These are phyloP conservation scores for Philonicus albiceps DNA, from an alignment of 2,888 invertebrate genomes.

Conservation along the genomic window DNA sequence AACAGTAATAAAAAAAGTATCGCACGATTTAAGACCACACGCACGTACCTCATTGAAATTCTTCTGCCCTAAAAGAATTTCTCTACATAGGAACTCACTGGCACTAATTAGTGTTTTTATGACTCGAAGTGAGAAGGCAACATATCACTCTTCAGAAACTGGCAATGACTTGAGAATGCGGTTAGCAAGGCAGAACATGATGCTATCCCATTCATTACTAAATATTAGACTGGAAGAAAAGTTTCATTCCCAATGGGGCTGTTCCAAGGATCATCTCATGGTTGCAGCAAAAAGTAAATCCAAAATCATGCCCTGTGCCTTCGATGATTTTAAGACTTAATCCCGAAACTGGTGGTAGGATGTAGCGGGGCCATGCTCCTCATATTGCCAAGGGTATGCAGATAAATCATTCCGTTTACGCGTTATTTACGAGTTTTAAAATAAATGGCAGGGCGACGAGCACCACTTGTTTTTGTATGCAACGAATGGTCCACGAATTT, in stretches of 20 bases:
- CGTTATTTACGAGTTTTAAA: conserved; percentile 35
- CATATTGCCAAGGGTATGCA: conserved; percentile 5
- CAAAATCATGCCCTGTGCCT: background rate
- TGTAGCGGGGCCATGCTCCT: background rate
- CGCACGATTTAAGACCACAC: conserved; percentile 12
- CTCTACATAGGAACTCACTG: conserved; percentile 20
- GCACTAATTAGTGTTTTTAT: conserved; percentile 36
- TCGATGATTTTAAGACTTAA: conserved; percentile 9
- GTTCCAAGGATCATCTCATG: background rate
- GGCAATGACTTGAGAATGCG: conserved; percentile 19
- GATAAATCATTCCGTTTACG: conserved; percentile 30
- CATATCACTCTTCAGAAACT: conserved; percentile 20
- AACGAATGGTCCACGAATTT: background rate
- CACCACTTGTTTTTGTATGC: background rate
- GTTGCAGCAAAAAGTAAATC: background rate
- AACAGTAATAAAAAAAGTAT: background rate
- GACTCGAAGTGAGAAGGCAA: conserved; percentile 26
- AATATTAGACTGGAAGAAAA: background rate
- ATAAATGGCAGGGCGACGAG: conserved; percentile 17
- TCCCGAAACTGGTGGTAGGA: background rate
- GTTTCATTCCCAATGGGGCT: background rate
- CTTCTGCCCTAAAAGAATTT: conserved; percentile 8
- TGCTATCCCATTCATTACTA: conserved; percentile 25
- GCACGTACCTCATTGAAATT: conserved; percentile 19
- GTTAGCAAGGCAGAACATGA: conserved; percentile 28